Base-by-base conservation (phyloP, 1,140 invertebrate species). In the Aleiodes sp. region DNA sequence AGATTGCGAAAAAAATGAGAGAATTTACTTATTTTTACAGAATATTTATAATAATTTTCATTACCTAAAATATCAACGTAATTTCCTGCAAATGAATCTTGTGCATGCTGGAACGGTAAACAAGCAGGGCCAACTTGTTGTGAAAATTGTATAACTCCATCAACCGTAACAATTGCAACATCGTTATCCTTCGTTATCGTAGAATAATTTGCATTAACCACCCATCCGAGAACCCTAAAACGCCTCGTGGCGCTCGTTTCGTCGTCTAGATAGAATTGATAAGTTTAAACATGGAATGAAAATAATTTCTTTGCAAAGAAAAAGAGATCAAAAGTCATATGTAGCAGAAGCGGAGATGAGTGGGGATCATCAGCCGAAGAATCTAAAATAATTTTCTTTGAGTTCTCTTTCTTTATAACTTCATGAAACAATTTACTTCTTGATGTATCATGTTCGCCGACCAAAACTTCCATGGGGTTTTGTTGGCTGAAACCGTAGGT, bases 101-200 rank as follows among this genome's bases (percentile, higher is more conserved):
- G 72, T 0, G 71, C 56, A 67, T 86, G 88, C 71, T 87, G 84
- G 72, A 90, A 90, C 0, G 92, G 92, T 31, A 94, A 76, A 82
- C 92, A 94, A 10, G 87, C 89, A 0, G 91, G 91, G 0, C 87
- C 88, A 19, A 93, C 88, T 41, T 80, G 73, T 1, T 82, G 76
- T 16, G 78, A 88, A 72, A 87, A 93, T 2, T 37, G 61, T 0
- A 93, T 90, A 1, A 75, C 68, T 0, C 72, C 62, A 1, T 65
- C 39, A 0, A 90, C 78, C 33, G 77, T 83, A 0, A 93, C 21
- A 1, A 94, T 76, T 0, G 89, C 89, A 6, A 94, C 88, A 73
- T 94, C 93, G 73, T 91, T 88, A 81, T 87, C 72, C 14, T 84
- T 70, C 0, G 56, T 82, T 7, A 19, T 33, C 0, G 4, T 1